Conservation (phyloP, 1,140 invertebrate species). For the Danaus melanippus region DNA sequence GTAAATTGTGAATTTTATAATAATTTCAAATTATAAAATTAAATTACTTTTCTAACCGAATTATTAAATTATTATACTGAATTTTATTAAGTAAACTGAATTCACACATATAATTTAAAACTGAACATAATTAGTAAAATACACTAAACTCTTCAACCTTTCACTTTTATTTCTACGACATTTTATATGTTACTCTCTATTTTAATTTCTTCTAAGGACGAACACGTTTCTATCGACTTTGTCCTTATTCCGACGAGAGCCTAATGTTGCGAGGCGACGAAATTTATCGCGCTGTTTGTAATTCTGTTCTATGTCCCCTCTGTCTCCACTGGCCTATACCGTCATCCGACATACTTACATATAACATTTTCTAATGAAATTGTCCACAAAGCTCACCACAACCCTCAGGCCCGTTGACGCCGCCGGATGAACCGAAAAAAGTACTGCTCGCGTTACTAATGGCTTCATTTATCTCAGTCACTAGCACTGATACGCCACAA, state of each 20-base stretch:
- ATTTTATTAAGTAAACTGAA: too few relatives aligned
- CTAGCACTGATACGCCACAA: slow-evolving; percentile 70
- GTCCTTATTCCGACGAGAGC: slow-evolving; percentile 46
- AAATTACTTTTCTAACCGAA: too few relatives aligned
- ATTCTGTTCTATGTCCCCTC: slow-evolving; percentile 46
- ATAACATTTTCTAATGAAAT: slow-evolving; percentile 72
- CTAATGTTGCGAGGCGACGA: slow-evolving; percentile 59
- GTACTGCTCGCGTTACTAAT: slow-evolving; percentile 69
- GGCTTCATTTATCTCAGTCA: slow-evolving; percentile 71
- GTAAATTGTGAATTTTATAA: too few relatives aligned
- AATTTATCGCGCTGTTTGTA: slow-evolving; percentile 68
- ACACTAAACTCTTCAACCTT: too few relatives aligned
- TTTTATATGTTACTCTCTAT: slow-evolving; percentile 54
- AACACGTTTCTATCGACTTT: slow-evolving; percentile 41
- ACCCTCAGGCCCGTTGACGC: slow-evolving; percentile 48
- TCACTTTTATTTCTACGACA: slow-evolving; percentile 46
- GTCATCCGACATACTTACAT: slow-evolving; percentile 60
- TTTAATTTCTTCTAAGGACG: slow-evolving; percentile 62
- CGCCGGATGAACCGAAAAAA: slow-evolving; percentile 68
- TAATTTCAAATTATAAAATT: too few relatives aligned
- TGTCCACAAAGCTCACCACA: slow-evolving; percentile 64
- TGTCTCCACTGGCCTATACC: slow-evolving; percentile 44
- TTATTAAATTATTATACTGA: too few relatives aligned
- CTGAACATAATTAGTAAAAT: too few relatives aligned
- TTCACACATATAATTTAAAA: too few relatives aligned